Base-by-base conservation (phyloP, 2,797 vertebrate species). In the Eulemur coronatus region DNA sequence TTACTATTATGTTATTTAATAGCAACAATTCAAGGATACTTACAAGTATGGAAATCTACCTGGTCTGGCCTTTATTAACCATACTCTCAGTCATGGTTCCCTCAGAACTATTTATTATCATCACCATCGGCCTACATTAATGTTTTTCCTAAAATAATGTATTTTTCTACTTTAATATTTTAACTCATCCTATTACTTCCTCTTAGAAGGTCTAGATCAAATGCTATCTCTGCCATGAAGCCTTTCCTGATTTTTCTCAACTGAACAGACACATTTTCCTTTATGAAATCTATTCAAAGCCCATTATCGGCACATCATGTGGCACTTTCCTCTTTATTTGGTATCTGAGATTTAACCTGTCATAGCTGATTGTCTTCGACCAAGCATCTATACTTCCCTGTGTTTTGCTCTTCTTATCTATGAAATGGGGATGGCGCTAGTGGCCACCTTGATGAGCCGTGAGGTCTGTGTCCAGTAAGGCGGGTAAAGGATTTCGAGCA, bases 321-420 rank as follows among this genome's bases (percentile, higher is more conserved):
- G 46, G 13, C 11, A 41, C 38, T n/a, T 75, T 63, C 17, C 8
- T 17, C n/a, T 46, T 86, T 50, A 28, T 13, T 76, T 24, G 20
- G 26, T 41, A 12, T 65, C 48, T 65, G 63, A 28, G 13, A 35
- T n/a, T 2, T 10, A 4, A 15, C 52, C 4, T 20, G 41, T 48
- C 57, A 7, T 10, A 8, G 17, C 46, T 52, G 55, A 28, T 69
- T 75, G 48, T n/a, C 73, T 70, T 76, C 41, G 75, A 72, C 24
- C 48, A 38, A 59, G 9, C 35, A 43, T 13, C 17, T 63, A 0
- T 2, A 9, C 5, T 65, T 73, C n/a, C 18, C 28, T 26, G 10
- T 73, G 46, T 26, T 81, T 86, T 57, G 15, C 24, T 75, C 89
- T 86, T 73, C 48, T 89, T 69, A 33, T 28, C 26, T 84, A 2